A percentile compares a stretch with the other conserved stretches of the same genome.
Evolutionary conservation across 2,888 invertebrate genomes (phyloP).

Genomic region (Phortica magna): DNA sequence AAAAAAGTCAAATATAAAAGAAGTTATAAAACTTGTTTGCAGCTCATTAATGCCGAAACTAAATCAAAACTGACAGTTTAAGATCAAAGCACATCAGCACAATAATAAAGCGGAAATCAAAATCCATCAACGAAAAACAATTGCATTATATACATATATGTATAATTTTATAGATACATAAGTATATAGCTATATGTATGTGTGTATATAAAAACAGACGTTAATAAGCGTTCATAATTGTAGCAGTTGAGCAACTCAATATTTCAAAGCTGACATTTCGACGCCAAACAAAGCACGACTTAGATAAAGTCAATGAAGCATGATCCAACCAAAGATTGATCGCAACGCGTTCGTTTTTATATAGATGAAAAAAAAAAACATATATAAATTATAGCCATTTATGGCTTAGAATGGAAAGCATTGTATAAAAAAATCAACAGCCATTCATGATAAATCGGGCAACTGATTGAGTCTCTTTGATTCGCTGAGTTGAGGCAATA

Average conservation of each 20-base stretch:
- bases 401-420: neutral
- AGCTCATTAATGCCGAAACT: conserved; percentile 15
- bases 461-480: too few relatives aligned
- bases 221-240: conserved; percentile 26
- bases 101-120: neutral
- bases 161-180: neutral
- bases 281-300: conserved; percentile 19
- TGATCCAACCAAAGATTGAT: conserved; percentile 1
- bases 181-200: neutral
- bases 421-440: neutral
- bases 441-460: too few relatives aligned
- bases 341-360: neutral
- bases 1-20: too few relatives aligned
- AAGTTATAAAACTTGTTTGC: neutral
- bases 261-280: conserved; percentile 10
- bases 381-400: conserved; percentile 14
- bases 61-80: conserved; percentile 11
- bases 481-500: too few relatives aligned
- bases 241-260: neutral
- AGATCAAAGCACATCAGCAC: neutral
- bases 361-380: neutral
- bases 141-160: neutral
- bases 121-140: conserved; percentile 1
- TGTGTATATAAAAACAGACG: neutral
- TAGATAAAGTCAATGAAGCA: conserved; percentile 25